These are phyloP conservation scores for Chrysolina oricalcia DNA, from an alignment of 2,888 invertebrate genomes.

Conservation along the genomic window DNA sequence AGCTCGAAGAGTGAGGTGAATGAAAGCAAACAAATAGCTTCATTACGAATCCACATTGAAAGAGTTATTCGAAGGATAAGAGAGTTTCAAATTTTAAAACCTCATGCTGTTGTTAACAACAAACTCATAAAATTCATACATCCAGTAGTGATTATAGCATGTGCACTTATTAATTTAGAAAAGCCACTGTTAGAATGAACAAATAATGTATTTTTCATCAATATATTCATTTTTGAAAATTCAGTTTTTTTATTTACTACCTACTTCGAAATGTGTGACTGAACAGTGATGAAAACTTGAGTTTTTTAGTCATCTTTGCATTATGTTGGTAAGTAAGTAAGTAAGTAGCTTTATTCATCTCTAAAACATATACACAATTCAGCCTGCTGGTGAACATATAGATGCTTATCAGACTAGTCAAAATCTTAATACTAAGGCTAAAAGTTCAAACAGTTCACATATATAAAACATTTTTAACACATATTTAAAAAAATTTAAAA, in stretches of 20 bases:
- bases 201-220: background rate
- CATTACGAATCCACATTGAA: slow-evolving; percentile 58
- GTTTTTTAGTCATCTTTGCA: too few relatives aligned
- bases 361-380: too few relatives aligned
- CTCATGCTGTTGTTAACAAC: slow-evolving; percentile 48
- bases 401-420: too few relatives aligned
- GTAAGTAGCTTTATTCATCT: too few relatives aligned
- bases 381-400: too few relatives aligned
- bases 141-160: slow-evolving; percentile 2
- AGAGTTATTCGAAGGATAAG: slow-evolving; percentile 55
- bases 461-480: too few relatives aligned
- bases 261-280: too few relatives aligned
- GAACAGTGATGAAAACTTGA: background rate
- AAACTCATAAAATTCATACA: slow-evolving; percentile 14
- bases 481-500: too few relatives aligned
- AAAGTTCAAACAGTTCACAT: too few relatives aligned
- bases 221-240: background rate
- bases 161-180: slow-evolving; percentile 7
- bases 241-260: too few relatives aligned
- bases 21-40: slow-evolving; percentile 53
- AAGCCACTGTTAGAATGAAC: slow-evolving; percentile 3
- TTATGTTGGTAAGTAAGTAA: background rate
- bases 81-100: slow-evolving; percentile 49
- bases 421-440: too few relatives aligned
- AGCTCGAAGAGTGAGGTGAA: too few relatives aligned